Evolutionary conservation across 2,113 vertebrate genomes (phyloP).

Genomic region (Sialia sialis): DNA sequence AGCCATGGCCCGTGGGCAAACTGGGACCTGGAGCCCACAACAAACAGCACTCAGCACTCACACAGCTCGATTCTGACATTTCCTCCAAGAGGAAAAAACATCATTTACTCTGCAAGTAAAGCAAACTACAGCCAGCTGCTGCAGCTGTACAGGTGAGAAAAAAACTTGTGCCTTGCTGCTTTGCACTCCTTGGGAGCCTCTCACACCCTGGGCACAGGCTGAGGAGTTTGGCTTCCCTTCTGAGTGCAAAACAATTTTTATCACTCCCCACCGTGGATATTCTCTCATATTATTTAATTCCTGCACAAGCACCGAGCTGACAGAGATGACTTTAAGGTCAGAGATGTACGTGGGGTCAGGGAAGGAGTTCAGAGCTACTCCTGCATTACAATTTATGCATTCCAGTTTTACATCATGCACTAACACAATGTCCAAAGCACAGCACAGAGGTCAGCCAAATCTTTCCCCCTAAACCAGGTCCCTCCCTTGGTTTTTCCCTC

Average conservation of each 20-base stretch:
- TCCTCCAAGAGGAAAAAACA: background rate
- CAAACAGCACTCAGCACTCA: background rate
- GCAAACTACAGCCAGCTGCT: background rate
- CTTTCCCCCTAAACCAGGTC: background rate
- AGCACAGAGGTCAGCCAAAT: background rate
- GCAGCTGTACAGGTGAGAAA: background rate
- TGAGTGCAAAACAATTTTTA: background rate
- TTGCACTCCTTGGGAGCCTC: background rate
- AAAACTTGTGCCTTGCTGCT: background rate
- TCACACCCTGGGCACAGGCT: background rate
- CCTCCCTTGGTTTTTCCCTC: background rate
- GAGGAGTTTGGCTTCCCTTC: background rate
- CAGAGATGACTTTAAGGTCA: background rate
- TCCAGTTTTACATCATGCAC: background rate
- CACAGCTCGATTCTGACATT: background rate
- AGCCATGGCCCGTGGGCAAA: background rate
- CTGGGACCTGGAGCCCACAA: background rate
- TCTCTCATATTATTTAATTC: background rate
- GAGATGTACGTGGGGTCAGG: rapidly evolving
- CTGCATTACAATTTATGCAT: background rate
- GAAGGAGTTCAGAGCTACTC: background rate
- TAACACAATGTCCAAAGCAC: background rate
- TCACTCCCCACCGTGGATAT: background rate
- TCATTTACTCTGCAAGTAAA: background rate
- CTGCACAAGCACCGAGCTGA: background rate